Conservation (phyloP, 2,888 invertebrate genomes). For the Chalcis sispes region DNA sequence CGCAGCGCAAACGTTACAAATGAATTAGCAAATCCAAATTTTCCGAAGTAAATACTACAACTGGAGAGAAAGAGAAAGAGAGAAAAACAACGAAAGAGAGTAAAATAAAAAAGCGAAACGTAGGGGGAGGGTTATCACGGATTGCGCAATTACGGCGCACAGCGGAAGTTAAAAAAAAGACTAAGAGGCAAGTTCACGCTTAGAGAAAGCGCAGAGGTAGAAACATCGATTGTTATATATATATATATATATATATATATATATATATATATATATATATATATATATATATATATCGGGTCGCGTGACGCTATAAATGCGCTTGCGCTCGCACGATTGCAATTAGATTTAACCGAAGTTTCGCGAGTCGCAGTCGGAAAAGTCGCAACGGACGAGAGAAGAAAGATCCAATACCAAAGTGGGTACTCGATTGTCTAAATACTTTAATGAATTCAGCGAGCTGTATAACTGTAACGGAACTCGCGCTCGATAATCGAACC, state of each 20-base stretch:
- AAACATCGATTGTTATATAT: constrained; percentile 49
- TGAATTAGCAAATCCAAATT: constrained; percentile 41
- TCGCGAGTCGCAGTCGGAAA: not conserved
- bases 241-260: too few relatives aligned
- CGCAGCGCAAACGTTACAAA: constrained; percentile 5
- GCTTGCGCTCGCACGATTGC: constrained; percentile 22
- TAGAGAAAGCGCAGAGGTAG: constrained; percentile 31
- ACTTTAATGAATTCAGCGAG: not conserved
- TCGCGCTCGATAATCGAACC: too few relatives aligned
- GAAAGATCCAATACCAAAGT: constrained; percentile 34
- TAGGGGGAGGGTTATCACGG: constrained; percentile 31
- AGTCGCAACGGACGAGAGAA: constrained; percentile 40
- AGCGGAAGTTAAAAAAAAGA: not conserved
- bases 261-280: too few relatives aligned
- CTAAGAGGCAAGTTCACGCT: not conserved
- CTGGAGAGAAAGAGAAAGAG: not conserved
- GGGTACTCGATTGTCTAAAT: not conserved
- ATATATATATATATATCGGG: too few relatives aligned
- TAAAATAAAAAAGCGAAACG: constrained; percentile 10
- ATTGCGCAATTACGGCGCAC: constrained; percentile 44
- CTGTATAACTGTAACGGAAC: too few relatives aligned
- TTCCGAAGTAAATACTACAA: constrained; percentile 6
- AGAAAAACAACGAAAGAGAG: constrained; percentile 22
- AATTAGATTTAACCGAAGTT: constrained; percentile 36
- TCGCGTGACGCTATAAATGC: constrained; percentile 30